Evolutionary conservation across 2,113 vertebrate species (phyloP), one percentile per base, ranked within the genome.

Genomic region (Cacatua alba): DNA sequence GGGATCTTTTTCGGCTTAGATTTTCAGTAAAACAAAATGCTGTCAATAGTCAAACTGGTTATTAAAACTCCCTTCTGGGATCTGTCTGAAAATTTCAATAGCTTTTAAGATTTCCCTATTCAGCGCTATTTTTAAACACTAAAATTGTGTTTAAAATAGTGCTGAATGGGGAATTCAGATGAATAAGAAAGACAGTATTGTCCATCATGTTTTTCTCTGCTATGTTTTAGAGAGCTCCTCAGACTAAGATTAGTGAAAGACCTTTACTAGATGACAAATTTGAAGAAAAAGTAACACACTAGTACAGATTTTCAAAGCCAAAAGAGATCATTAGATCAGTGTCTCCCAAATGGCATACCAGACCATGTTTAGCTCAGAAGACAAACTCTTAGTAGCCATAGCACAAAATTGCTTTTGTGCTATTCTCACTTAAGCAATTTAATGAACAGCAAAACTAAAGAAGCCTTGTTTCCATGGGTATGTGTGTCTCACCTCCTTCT

Each of bases 401-500:
- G 68, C 13, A 23, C 24, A 60, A 57, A 71, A 33, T 24, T 63
- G 39, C 13, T 65, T 75, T 83, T 63, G 11, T 70, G 37, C 3
- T 84, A 24, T 5, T 84, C 68, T 68, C 21, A 21, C 15, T 83
- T 65, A 31, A 46, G 13, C 16, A 63, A 43, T 76, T 82, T 57
- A 17, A 55, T 8, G 5, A 64, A 55, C 18, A 64, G 43, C 43
- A 68, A 49, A 90, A 23, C 14, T 82, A 35, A 48, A 14, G 17
- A 67, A 71, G 15, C 37, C 43, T 89, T 78, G 4, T 79, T 91
- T 84, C 33, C 11, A 8, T 63, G 15, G 28, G 3, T 62, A 12
- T 31, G 16, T 1, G 0, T 65, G 14, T 74, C 52, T 87, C 1
- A 0, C 33, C 31, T 70, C 25, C 13, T 82, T 39, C 9, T 9